These are phyloP conservation scores for Hippopotamyrus pictus DNA, from an alignment of 2,797 vertebrate genomes.

Conservation along the genomic window DNA sequence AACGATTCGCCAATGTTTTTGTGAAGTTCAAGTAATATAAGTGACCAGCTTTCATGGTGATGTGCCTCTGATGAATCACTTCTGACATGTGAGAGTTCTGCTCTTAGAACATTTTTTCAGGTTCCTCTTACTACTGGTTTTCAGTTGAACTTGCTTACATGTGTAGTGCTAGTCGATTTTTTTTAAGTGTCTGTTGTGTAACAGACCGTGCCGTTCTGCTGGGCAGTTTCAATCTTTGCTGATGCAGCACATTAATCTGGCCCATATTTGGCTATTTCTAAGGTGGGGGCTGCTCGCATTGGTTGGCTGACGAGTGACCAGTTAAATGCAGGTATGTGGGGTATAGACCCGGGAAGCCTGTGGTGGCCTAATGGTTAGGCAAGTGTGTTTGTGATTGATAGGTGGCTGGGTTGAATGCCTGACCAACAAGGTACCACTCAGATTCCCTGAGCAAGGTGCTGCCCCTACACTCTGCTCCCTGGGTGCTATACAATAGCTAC, in stretches of 20 bases:
- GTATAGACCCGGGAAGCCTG: neutral
- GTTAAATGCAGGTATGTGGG: neutral
- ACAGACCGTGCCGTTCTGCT: neutral
- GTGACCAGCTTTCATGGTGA: neutral
- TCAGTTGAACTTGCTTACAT: neutral
- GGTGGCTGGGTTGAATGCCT: neutral
- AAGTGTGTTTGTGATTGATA: neutral
- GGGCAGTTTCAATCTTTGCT: neutral
- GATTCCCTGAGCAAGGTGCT: neutral
- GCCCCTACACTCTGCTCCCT: neutral
- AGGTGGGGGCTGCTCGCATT: neutral
- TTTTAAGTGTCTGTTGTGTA: neutral
- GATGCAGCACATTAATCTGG: neutral
- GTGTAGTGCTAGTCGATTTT: neutral
- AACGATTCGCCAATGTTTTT: neutral
- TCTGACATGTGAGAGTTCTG: neutral
- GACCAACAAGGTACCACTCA: neutral
- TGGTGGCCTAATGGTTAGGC: neutral
- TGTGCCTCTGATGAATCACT: neutral
- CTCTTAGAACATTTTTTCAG: neutral
- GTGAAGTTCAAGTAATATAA: neutral
- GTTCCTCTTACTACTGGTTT: neutral
- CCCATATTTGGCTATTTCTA: neutral
- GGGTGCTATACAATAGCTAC: neutral
- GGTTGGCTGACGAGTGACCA: neutral